Evolutionary conservation across 2,888 invertebrate genomes (phyloP).

Genomic region (Hydriomena furcata): DNA sequence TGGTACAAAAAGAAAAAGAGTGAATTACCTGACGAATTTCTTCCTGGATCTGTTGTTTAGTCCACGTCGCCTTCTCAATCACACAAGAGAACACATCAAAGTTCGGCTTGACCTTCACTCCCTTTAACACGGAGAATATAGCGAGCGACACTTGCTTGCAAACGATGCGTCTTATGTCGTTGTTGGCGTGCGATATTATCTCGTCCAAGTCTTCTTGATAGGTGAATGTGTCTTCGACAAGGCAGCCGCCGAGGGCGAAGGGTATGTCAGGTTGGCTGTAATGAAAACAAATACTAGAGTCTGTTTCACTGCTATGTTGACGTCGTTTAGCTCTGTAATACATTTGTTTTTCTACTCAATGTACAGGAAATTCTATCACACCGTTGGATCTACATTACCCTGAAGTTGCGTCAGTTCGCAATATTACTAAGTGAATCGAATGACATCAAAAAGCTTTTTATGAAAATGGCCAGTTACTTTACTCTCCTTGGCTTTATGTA

Average conservation of each 20-base stretch:
- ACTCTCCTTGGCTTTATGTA: no score
- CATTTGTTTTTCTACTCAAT: no score
- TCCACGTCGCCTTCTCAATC: constrained; percentile 64
- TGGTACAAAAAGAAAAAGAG: neutral
- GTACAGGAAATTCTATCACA: no score
- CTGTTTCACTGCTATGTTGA: no score
- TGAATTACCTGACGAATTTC: constrained; percentile 62
- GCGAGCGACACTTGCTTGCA: constrained; percentile 67
- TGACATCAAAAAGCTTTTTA: no score
- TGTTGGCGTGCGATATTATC: constrained; percentile 55
- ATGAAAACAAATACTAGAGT: constrained; percentile 32
- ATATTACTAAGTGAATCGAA: no score
- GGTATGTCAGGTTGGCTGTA: constrained; percentile 71
- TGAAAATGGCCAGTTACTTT: no score
- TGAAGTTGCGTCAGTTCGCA: no score
- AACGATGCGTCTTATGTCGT: constrained; percentile 53
- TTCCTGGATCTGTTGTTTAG: constrained; percentile 60
- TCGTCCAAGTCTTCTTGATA: constrained; percentile 51
- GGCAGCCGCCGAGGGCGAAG: constrained; percentile 75
- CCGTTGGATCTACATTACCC: no score
- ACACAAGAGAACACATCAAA: constrained; percentile 72
- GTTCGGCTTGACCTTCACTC: constrained; percentile 41
- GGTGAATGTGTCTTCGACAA: constrained; percentile 66
- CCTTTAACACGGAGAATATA: constrained; percentile 65
- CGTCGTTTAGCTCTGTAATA: no score